Evolutionary conservation across 1,140 invertebrate species (phyloP).

Genomic region (Penaeus indicus): DNA sequence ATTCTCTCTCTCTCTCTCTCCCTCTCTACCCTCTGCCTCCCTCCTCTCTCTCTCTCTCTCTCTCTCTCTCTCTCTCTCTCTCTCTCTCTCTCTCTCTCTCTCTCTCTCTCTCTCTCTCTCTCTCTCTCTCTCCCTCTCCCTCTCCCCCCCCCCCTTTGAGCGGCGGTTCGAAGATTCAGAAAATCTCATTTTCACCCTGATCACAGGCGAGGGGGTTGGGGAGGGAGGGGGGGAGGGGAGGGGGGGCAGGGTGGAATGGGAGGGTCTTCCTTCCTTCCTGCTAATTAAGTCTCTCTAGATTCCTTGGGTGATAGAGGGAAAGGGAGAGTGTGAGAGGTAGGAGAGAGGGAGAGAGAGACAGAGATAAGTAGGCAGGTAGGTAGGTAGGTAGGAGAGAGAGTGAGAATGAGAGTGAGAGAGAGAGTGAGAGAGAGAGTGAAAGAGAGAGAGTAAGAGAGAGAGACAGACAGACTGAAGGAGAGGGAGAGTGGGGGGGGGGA

Average conservation of each 20-base stretch:
- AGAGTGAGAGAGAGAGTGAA: neutral
- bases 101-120: no score
- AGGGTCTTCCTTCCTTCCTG: conserved; percentile 4
- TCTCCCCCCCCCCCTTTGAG: no score
- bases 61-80: no score
- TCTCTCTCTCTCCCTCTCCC: no score
- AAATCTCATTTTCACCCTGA: no score
- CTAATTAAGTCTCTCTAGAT: no score
- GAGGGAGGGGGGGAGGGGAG: neutral
- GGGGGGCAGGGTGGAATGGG: neutral
- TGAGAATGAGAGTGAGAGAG: neutral
- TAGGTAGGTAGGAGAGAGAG: neutral
- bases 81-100: no score
- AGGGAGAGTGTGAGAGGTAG: neutral
- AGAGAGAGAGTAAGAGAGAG: conserved; percentile 9
- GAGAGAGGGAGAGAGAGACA: neutral
- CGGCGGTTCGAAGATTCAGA: no score
- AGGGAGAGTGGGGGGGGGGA: neutral
- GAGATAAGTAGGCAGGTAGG: neutral
- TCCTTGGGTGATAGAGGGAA: neutral
- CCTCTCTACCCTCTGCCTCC: no score
- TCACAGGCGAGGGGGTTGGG: no score
- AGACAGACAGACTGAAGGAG: conserved; percentile 7
- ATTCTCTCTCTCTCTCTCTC: no score
- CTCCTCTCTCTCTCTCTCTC: no score